Evolutionary conservation across 1,140 invertebrate genomes (phyloP).

Genomic region (Eufriesea mexicana): DNA sequence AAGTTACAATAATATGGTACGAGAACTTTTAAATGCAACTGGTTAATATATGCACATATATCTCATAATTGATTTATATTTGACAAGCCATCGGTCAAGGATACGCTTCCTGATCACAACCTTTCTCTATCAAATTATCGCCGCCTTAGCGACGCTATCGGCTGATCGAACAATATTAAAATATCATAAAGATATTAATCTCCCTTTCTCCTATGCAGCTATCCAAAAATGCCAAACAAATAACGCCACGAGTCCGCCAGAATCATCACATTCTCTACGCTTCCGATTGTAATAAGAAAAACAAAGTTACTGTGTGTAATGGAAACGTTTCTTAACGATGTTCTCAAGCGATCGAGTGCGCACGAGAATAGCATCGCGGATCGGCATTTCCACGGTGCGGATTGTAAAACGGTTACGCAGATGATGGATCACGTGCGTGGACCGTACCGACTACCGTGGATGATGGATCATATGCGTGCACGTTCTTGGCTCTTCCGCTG

Average conservation of each 20-base stretch:
- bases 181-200: neutral
- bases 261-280: conserved; percentile 19
- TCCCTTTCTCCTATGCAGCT: neutral
- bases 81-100: no score
- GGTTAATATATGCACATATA: no score
- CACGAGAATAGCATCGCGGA: conserved; percentile 53
- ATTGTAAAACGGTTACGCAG: conserved; percentile 38
- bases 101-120: neutral
- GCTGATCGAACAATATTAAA: neutral
- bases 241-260: neutral
- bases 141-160: neutral
- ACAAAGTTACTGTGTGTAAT: conserved; percentile 2
- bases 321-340: conserved; percentile 2
- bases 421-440: conserved; percentile 57
- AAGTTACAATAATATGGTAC: no score
- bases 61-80: no score
- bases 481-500: no score
- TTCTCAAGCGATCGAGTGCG: neutral
- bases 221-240: neutral
- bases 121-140: neutral
- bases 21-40: no score
- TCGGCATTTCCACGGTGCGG: conserved; percentile 54
- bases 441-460: conserved; percentile 45
- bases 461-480: conserved; percentile 48
- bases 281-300: neutral